Evolutionary conservation across 2,797 vertebrate genomes (phyloP), one percentile per base, ranked within the genome.

Genomic region (Balearica regulorum): DNA sequence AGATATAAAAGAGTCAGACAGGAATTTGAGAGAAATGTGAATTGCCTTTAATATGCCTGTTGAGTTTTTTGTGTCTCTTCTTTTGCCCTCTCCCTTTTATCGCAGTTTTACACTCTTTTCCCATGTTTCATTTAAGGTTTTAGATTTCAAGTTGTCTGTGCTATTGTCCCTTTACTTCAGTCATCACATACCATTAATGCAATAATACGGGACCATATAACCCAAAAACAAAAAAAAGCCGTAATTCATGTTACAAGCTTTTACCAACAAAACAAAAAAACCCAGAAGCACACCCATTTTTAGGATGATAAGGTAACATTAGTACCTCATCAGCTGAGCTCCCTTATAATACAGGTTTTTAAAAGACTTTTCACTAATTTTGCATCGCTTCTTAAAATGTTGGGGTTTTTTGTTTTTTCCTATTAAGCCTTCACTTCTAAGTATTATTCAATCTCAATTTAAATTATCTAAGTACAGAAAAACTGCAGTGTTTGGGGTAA

Each of bases 351-450:
- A 24, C 0, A 54, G 22, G 29, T 25, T 16, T 53, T 53, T 39
- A 44, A 3, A 64, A 81, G 7, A 21, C 2, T 33, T 35, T 1
- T 7, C 6, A 82, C 2, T 19, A 29, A 31, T 53, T 92, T 15
- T 60, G 2, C 8, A 68, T 9, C 4, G 1, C 15, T 11, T 18
- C 20, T 21, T n/a, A 60, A 81, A 54, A 48, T 22, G 13, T 33
- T 21, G 2, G 3, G 1, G 0, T 1, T 18, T 44, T n/a, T 65
- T 43, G 26, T 2, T 2, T 64, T 65, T 49, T 21, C 13, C 43
- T 21, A 1, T 20, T 19, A 51, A 58, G 8, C 11, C 12, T 73
- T 58, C 17, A 16, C 12, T 53, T 53, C 16, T 28, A 35, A 37
- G 26, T 43, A 33, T 4, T 72, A 62, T 2, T 21, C 35, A 51